These are phyloP conservation scores for Chrysolina oricalcia DNA, from an alignment of 2,888 invertebrate genomes.

Conservation along the genomic window DNA sequence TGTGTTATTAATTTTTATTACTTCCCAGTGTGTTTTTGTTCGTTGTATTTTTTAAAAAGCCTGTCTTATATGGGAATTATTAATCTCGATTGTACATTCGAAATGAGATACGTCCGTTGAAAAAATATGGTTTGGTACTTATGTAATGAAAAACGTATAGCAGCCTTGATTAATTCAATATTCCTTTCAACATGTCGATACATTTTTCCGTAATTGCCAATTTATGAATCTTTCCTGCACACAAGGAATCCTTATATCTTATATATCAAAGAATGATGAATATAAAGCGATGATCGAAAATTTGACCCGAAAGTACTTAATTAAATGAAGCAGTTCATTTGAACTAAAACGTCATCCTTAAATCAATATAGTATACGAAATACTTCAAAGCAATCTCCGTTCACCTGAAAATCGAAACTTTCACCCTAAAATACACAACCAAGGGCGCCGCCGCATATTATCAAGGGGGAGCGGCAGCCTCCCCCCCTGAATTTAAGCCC, in stretches of 20 bases:
- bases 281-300: background rate
- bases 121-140: background rate
- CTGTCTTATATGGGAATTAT: background rate
- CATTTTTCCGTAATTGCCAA: background rate
- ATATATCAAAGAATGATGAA: background rate
- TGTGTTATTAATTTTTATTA: constrained; percentile 1
- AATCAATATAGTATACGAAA: background rate
- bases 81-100: background rate
- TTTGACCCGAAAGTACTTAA: background rate
- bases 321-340: background rate
- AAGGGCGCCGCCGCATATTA: no score
- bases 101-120: background rate
- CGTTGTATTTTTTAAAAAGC: background rate
- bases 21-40: background rate
- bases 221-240: background rate
- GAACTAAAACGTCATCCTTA: background rate
- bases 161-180: background rate
- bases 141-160: background rate
- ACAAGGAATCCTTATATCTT: background rate
- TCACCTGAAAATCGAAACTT: background rate
- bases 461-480: no score
- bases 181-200: background rate
- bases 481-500: no score
- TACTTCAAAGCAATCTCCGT: background rate
- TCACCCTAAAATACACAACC: no score